Evolutionary conservation across 2,113 vertebrate species (phyloP).

Genomic region (Podarcis muralis): DNA sequence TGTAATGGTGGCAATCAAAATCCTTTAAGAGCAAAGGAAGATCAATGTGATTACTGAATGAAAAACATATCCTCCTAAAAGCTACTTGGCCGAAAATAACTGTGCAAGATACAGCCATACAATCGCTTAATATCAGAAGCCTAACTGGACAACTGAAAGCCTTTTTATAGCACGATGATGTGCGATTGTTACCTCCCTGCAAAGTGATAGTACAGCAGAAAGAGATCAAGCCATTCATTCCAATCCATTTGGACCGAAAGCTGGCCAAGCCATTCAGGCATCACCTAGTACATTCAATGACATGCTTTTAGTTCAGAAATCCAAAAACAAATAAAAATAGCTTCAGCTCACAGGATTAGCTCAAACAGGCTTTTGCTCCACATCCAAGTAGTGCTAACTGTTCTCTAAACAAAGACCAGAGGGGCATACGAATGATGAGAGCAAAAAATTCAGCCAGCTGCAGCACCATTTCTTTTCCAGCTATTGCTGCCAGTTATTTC

Average conservation of each 20-base stretch:
- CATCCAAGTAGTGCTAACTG: neutral
- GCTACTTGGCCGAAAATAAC: neutral
- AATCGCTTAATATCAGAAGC: neutral
- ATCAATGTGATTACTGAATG: neutral
- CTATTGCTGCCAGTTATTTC: neutral
- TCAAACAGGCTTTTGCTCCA: neutral
- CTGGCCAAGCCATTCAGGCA: neutral
- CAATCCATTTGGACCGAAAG: too few relatives aligned
- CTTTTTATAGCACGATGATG: neutral
- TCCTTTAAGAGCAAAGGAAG: slow-evolving; percentile 64
- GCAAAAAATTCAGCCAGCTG: too few relatives aligned
- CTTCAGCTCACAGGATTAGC: too few relatives aligned
- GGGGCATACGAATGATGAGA: neutral
- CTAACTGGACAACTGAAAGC: neutral
- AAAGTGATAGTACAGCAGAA: too few relatives aligned
- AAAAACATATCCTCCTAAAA: neutral
- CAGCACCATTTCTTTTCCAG: neutral
- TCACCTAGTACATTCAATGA: neutral
- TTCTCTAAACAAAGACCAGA: neutral
- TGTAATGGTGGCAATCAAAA: slow-evolving; percentile 81
- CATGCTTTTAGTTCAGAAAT: too few relatives aligned
- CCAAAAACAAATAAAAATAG: too few relatives aligned
- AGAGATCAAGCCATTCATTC: neutral
- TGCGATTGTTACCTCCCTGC: too few relatives aligned
- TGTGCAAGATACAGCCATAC: neutral